These are phyloP conservation scores for Microtus oregoni DNA, from an alignment of 2,113 vertebrate genomes.

Conservation along the genomic window DNA sequence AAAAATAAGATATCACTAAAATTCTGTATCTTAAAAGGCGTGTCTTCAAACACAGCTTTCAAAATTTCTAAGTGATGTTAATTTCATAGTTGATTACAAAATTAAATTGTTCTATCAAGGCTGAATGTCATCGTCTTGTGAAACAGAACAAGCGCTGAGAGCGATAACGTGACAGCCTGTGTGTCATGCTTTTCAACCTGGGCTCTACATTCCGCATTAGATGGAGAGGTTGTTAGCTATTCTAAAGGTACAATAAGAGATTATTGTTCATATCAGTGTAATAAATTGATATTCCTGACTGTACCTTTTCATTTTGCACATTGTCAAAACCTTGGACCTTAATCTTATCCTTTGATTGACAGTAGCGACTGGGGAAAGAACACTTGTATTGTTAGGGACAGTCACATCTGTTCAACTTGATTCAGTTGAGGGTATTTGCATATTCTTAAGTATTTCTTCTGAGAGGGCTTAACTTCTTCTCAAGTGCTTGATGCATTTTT, in stretches of 20 bases:
- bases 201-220: neutral
- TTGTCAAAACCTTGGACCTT: conserved; percentile 91
- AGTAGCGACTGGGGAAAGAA: conserved; percentile 87
- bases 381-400: conserved; percentile 91
- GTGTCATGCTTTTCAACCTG: conserved; percentile 36
- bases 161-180: neutral
- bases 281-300: conserved; percentile 91
- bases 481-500: conserved; percentile 96
- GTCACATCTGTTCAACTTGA: conserved; percentile 92
- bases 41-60: conserved; percentile 50
- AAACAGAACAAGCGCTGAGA: neutral
- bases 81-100: conserved; percentile 61
- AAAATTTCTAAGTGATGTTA: conserved; percentile 56
- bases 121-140: conserved; percentile 44
- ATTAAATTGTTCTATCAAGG: conserved; percentile 59
- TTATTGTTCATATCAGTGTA: conserved; percentile 88
- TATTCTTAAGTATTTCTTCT: conserved; percentile 97
- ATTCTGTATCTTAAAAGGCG: conserved; percentile 5
- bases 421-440: conserved; percentile 94
- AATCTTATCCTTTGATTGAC: conserved; percentile 93
- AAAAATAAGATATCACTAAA: conserved; percentile 38
- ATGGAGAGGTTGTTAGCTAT: conserved; percentile 72
- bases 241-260: conserved; percentile 84
- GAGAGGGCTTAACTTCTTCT: conserved; percentile 93
- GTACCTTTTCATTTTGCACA: conserved; percentile 91